A percentile compares a stretch with the other conserved stretches of the same genome.
These are phyloP conservation scores for Norana najaformis DNA, from an alignment of 2,888 invertebrate species.

Conservation along the genomic window DNA sequence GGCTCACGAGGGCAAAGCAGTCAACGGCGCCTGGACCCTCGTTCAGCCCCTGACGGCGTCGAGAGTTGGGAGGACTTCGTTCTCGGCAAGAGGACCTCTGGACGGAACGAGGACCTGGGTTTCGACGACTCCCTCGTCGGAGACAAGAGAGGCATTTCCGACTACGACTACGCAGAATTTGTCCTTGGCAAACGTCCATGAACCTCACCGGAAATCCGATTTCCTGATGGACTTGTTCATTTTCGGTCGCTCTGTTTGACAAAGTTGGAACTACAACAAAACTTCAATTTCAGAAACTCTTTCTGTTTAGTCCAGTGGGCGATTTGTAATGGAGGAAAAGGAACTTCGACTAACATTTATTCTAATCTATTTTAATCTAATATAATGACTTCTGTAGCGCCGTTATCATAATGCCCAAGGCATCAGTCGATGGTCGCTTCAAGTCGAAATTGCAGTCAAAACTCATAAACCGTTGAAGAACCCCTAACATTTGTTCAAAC, in stretches of 20 bases:
- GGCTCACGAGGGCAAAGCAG: not conserved
- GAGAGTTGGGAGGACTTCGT: slow-evolving; percentile 21
- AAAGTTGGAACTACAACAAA: not conserved
- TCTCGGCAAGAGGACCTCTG: not conserved
- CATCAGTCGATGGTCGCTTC: no score
- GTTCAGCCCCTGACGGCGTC: not conserved
- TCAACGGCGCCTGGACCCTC: not conserved
- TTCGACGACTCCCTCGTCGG: not conserved
- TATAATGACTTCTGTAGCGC: no score
- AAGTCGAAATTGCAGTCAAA: no score
- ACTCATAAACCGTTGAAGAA: no score
- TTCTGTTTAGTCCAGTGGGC: not conserved
- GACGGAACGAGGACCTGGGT: not conserved
- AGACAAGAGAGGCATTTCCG: not conserved
- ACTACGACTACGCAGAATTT: slow-evolving; percentile 17
- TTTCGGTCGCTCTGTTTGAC: not conserved
- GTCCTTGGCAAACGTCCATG: slow-evolving; percentile 17
- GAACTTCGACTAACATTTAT: no score
- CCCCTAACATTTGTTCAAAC: no score
- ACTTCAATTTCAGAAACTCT: not conserved
- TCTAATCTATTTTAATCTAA: no score
- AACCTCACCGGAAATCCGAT: not conserved
- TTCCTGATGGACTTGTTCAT: not conserved
- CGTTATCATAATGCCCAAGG: no score
- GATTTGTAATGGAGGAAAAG: not conserved